Base-by-base conservation (phyloP, 2,888 invertebrate genomes). In the Osmoderma eremita region DNA sequence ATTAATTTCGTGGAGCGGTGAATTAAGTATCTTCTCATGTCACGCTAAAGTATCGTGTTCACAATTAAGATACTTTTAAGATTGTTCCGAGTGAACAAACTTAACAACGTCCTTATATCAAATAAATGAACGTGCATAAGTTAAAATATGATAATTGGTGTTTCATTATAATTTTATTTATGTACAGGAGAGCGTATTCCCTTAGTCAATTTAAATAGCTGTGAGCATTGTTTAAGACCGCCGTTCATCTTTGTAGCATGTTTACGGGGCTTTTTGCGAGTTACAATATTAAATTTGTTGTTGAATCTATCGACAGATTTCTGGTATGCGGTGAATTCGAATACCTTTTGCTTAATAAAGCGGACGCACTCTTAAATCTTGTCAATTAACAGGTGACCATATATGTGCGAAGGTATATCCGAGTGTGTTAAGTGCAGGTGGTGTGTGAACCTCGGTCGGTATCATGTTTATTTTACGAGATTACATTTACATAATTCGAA, bases 1-100 rank as follows among this genome's bases (percentile, higher is more conserved):
- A 81, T 81, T 79, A 81, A 81, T 81, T 80, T 78, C 74, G 76
- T 77, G 76, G 78, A 70, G 75, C 74, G 71, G 69, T 76, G 78
- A 77, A 79, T 79, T 77, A 78, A 78, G 76, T 75, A 76, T 78
- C 75, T 75, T 73, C 72, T 75, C 72, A 72, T 75, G 77, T 76
- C 76, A 75, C 75, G 76, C 75, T 75, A 75, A 75, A 64, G 58
- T 50, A 67, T 68, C 66, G 42, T 65, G 65, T 68, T 48, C 63
- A 54, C 68, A 66, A 65, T 68, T 80, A 80, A 80, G 80, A 80
- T 80, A 76, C 77, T 76, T 76, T 78, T 75, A 74, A 78, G 81
- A 81, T 81, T 79, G 81, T 81, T 80, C 80, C 80, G 76, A 78
- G 75, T 78, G 79, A 78, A 53, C 63, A 67, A 62, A 67, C 42